Evolutionary conservation across 2,113 vertebrate species (phyloP), one percentile per base, ranked within the genome.

Genomic region (Colius striatus): DNA sequence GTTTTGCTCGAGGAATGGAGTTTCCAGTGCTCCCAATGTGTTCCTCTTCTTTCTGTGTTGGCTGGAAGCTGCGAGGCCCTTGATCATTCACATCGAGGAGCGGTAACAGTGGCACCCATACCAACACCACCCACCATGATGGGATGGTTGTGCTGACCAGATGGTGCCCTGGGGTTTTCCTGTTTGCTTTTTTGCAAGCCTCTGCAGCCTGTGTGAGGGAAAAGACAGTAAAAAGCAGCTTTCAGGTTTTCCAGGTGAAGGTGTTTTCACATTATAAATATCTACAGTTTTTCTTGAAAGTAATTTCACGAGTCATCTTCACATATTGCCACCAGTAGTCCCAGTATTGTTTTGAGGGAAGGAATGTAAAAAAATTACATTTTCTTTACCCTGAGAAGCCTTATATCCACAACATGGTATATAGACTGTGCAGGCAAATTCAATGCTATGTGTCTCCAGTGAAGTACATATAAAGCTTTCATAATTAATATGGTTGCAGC

Each of bases 391-490:
- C 26, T 41, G 32, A 86, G 57, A 66, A 84, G 58, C 36, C 32
- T 79, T 50, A 5, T 45, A 18, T 53, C 48, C 41, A 55, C 29
- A 58, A n/a, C 15, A 9, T 3, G 5, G 18, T 67, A 19, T 26
- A 26, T 4, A 71, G 66, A 23, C 55, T 16, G 5, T 11, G 22
- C 43, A 61, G 83, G 65, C 53, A 75, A 74, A 92, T 61, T 90
- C 71, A 54, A 47, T 55, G 32, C 29, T 41, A 3, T 63, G 30
- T 53, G 79, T 65, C 83, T 92, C 65, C 73, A 65, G 30, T 74
- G 82, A 92, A 92, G 82, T 74, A 72, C 57, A 13, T 61, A 9
- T 88, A 95, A 92, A 63, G 62, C 54, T 90, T 92, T 86, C 84
- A 86, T 93, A 78, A 93, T 94, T 90, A 90, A 82, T 88, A 63